A percentile compares a stretch with the other conserved stretches of the same genome.
Evolutionary conservation across 2,888 invertebrate species (phyloP).

Genomic region (Cheilosia urbana): DNA sequence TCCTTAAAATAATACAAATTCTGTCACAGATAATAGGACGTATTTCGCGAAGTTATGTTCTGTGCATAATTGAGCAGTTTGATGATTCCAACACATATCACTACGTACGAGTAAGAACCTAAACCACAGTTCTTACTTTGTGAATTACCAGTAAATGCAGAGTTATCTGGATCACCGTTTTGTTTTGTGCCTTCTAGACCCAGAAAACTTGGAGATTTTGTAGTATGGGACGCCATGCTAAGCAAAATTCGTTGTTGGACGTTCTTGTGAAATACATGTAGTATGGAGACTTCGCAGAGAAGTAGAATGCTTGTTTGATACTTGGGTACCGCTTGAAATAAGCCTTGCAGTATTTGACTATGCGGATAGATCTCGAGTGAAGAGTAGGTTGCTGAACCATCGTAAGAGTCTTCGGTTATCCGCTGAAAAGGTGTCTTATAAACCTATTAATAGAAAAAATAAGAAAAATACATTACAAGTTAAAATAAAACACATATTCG

Average conservation of each 20-base stretch:
- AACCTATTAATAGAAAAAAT: slow-evolving; percentile 78
- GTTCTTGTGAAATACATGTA: slow-evolving; percentile 83
- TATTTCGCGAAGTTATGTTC: slow-evolving; percentile 52
- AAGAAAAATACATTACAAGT: slow-evolving; percentile 17
- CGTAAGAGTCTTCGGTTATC: slow-evolving; percentile 82
- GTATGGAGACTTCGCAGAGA: slow-evolving; percentile 83
- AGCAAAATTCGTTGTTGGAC: slow-evolving; percentile 82
- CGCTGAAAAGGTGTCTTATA: slow-evolving; percentile 83
- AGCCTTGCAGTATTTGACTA: slow-evolving; percentile 83
- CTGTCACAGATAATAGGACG: slow-evolving; percentile 74
- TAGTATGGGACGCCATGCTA: slow-evolving; percentile 82
- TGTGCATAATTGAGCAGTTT: slow-evolving; percentile 67
- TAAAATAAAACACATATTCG: neutral
- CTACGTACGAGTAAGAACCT: slow-evolving; percentile 41
- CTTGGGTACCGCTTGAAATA: slow-evolving; percentile 83
- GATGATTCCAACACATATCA: slow-evolving; percentile 62
- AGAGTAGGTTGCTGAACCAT: slow-evolving; percentile 82
- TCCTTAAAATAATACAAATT: slow-evolving; percentile 52
- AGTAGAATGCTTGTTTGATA: slow-evolving; percentile 82
- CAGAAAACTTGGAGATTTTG: slow-evolving; percentile 83
- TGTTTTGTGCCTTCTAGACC: slow-evolving; percentile 83
- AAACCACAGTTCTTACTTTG: slow-evolving; percentile 25
- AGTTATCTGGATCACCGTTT: slow-evolving; percentile 83
- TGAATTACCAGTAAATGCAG: slow-evolving; percentile 81
- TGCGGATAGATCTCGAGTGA: slow-evolving; percentile 83